Evolutionary conservation across 2,113 vertebrate species (phyloP).

Genomic region (Siniperca knerii): DNA sequence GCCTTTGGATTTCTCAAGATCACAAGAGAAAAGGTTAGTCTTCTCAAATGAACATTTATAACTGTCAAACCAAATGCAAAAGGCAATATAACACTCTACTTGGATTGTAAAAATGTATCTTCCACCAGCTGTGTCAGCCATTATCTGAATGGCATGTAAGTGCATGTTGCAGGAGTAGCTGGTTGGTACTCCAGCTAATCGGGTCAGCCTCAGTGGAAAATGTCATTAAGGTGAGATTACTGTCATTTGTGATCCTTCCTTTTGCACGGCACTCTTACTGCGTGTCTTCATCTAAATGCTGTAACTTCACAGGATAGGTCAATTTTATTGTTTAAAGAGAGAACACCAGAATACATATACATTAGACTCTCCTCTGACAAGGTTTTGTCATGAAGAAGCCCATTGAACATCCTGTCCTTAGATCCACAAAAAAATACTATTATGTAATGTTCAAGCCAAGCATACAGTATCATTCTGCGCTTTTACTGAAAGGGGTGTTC

Average conservation of each 20-base stretch:
- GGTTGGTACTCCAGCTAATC: background rate
- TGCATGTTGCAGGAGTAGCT: background rate
- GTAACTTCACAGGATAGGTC: background rate
- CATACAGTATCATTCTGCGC: background rate
- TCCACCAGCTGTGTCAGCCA: background rate
- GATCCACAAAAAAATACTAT: background rate
- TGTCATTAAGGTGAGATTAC: constrained; percentile 38
- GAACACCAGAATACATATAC: too few relatives aligned
- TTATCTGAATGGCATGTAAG: background rate
- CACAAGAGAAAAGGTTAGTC: background rate
- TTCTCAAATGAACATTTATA: background rate
- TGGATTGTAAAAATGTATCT: background rate
- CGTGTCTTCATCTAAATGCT: background rate
- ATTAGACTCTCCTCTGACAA: background rate
- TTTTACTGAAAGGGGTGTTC: background rate
- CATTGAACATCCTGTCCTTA: background rate
- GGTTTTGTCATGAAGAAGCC: background rate
- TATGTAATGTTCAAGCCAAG: background rate
- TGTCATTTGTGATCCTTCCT: constrained; percentile 17
- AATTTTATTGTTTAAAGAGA: background rate
- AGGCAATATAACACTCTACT: background rate
- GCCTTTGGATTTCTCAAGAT: background rate
- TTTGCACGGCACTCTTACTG: background rate
- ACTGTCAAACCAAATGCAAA: background rate
- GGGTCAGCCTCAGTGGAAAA: constrained; percentile 10